phyloP scores from a whole-genome alignment of 2,113 vertebrate species.

The Merops nubicus region DNA sequence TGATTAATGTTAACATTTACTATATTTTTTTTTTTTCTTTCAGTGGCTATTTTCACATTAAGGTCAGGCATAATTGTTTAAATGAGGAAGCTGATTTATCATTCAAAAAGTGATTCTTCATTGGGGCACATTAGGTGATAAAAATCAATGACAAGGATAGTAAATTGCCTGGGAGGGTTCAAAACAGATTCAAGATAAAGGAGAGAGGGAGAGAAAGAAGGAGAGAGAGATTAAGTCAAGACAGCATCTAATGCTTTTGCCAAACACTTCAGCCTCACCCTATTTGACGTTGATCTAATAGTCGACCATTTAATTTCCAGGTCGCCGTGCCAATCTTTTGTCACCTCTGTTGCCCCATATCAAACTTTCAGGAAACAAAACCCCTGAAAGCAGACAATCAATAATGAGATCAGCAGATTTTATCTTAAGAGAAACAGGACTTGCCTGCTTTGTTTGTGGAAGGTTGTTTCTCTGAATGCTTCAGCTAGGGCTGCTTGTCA shows the following conservation, averaged over 20 bases:
- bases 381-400: slow-evolving; percentile 78
- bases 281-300: slow-evolving; percentile 68
- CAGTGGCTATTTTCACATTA: slow-evolving; percentile 25
- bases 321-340: slow-evolving; percentile 75
- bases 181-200: slow-evolving; percentile 83
- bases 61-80: slow-evolving; percentile 55
- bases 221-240: slow-evolving; percentile 80
- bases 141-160: slow-evolving; percentile 83
- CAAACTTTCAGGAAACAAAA: slow-evolving; percentile 87
- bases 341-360: slow-evolving; percentile 78
- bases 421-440: slow-evolving; percentile 81
- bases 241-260: slow-evolving; percentile 72
- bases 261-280: slow-evolving; percentile 74
- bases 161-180: slow-evolving; percentile 84
- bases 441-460: slow-evolving; percentile 78
- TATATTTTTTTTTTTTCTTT: background rate
- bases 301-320: slow-evolving; percentile 74
- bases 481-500: slow-evolving; percentile 77
- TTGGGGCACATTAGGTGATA: slow-evolving; percentile 78
- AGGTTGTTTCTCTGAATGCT: slow-evolving; percentile 77
- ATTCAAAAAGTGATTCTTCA: slow-evolving; percentile 80
- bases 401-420: slow-evolving; percentile 86
- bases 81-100: slow-evolving; percentile 69
- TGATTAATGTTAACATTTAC: background rate
- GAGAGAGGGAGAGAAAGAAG: slow-evolving; percentile 1